Evolutionary conservation across 2,888 invertebrate species (phyloP).

Genomic region (Plagodis dolabraria): DNA sequence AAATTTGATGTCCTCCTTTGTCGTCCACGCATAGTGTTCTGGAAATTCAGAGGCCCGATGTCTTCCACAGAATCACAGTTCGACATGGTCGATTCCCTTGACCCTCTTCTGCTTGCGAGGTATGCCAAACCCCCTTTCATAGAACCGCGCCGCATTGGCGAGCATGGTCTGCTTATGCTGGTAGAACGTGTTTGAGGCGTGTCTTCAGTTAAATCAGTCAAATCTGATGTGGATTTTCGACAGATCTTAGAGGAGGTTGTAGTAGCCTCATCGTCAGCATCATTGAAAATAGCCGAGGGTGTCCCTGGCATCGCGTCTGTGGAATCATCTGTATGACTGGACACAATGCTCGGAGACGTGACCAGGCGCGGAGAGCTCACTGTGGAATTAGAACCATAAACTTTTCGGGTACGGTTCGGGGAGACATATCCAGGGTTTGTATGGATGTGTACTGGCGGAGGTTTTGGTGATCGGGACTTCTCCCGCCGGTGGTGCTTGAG

Average conservation of each 20-base stretch:
- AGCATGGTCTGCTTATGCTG: slow-evolving; percentile 86
- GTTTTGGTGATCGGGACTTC: slow-evolving; percentile 76
- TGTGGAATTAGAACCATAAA: slow-evolving; percentile 76
- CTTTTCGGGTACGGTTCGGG: slow-evolving; percentile 73
- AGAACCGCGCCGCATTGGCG: slow-evolving; percentile 88
- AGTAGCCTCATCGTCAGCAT: slow-evolving; percentile 77
- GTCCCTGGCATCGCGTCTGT: slow-evolving; percentile 73
- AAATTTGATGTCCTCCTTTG: slow-evolving; percentile 94
- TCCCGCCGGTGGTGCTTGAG: slow-evolving; percentile 73
- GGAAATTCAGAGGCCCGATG: slow-evolving; percentile 92
- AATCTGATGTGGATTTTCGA: slow-evolving; percentile 91
- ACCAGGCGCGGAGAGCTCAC: slow-evolving; percentile 73
- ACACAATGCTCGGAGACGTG: slow-evolving; percentile 78
- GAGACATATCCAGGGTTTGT: slow-evolving; percentile 87
- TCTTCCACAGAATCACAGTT: slow-evolving; percentile 88
- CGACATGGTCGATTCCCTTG: slow-evolving; percentile 90
- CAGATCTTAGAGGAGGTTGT: slow-evolving; percentile 81
- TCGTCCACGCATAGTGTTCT: slow-evolving; percentile 90
- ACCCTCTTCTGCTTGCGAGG: slow-evolving; percentile 93
- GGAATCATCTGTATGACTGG: slow-evolving; percentile 79
- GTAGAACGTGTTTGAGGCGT: slow-evolving; percentile 86
- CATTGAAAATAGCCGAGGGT: slow-evolving; percentile 68
- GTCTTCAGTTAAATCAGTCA: slow-evolving; percentile 86
- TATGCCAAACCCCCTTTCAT: slow-evolving; percentile 90
- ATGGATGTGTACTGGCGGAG: slow-evolving; percentile 84